phyloP scores from a whole-genome alignment of 2,888 invertebrate genomes.

The Smittia sp. region DNA sequence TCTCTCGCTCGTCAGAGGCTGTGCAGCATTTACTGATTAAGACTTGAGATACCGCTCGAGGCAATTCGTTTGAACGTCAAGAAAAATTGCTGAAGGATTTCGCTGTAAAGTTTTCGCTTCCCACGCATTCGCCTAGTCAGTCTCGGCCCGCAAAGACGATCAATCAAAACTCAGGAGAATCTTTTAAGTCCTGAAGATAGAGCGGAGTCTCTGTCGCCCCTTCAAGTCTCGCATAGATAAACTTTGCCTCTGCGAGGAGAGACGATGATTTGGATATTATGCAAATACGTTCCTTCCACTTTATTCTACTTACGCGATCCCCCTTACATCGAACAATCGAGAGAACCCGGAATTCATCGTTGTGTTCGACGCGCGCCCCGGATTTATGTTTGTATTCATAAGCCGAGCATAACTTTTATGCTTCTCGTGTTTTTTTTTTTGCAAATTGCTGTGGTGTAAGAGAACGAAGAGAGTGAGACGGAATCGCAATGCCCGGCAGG shows the following conservation, averaged over 20 bases:
- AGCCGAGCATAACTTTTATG: neutral
- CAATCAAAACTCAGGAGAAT: slow-evolving; percentile 7
- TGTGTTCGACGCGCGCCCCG: slow-evolving; percentile 6
- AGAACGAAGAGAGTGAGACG: neutral
- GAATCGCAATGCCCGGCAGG: neutral
- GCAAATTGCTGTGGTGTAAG: neutral
- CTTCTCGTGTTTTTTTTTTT: slow-evolving; percentile 14
- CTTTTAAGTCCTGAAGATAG: neutral
- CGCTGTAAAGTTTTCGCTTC: neutral
- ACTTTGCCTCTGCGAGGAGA: neutral
- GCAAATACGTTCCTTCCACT: slow-evolving; percentile 19
- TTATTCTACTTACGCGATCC: too few relatives aligned
- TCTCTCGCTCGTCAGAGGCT: neutral
- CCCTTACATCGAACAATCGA: slow-evolving; percentile 21
- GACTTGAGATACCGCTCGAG: neutral
- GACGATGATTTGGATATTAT: neutral
- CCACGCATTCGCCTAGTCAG: neutral
- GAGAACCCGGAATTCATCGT: slow-evolving; percentile 10
- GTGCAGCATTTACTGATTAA: neutral
- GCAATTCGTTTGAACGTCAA: neutral
- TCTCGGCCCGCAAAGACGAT: neutral
- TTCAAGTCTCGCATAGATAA: neutral
- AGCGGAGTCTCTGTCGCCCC: neutral
- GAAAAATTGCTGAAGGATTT: slow-evolving; percentile 4
- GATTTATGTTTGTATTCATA: slow-evolving; percentile 11